phyloP scores from a whole-genome alignment of 1,140 invertebrate species.

The Platyscapa corneri region DNA sequence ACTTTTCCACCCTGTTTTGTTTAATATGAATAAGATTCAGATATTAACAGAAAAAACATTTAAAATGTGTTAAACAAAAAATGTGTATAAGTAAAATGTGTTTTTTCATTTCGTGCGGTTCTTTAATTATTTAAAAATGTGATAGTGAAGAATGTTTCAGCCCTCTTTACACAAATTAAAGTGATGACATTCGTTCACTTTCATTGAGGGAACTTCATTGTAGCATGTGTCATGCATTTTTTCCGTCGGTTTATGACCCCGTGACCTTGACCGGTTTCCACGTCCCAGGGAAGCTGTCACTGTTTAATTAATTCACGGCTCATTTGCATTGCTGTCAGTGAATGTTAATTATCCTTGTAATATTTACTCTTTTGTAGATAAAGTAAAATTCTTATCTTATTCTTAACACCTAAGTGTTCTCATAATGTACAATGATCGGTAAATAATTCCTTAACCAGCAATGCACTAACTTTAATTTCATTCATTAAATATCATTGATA shows the following conservation, averaged over 20 bases:
- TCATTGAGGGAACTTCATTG: neutral
- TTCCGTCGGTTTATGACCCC: constrained; percentile 3
- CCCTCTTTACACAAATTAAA: neutral
- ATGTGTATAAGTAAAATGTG: no score
- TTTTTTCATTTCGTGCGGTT: neutral
- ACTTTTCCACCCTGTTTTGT: no score
- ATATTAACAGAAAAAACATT: neutral
- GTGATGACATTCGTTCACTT: neutral
- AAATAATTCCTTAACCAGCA: neutral
- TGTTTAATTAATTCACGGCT: neutral
- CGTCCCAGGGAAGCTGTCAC: neutral
- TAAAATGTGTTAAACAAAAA: neutral
- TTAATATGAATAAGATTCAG: no score
- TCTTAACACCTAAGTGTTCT: neutral
- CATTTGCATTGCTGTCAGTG: neutral
- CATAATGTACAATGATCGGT: neutral
- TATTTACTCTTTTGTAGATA: neutral
- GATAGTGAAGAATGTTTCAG: neutral
- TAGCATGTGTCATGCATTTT: neutral
- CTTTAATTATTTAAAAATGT: neutral
- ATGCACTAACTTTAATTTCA: neutral
- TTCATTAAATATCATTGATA: neutral
- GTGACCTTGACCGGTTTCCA: constrained; percentile 39
- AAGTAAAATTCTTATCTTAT: no score
- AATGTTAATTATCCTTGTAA: neutral